Evolutionary conservation across 2,113 vertebrate species (phyloP).

Genomic region (Gnathonemus echidnorhynchus): DNA sequence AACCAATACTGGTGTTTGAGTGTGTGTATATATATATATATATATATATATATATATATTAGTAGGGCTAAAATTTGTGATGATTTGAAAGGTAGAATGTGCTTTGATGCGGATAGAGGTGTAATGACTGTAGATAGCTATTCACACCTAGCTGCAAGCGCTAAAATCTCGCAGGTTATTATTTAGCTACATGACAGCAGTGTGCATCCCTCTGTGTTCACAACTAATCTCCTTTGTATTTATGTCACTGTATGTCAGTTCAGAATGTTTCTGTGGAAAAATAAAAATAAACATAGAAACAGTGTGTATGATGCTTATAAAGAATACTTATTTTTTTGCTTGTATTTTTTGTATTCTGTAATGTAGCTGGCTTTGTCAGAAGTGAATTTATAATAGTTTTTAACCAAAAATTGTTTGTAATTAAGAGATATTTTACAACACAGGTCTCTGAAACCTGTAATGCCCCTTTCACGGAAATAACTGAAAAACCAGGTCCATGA

Average conservation of each 20-base stretch:
- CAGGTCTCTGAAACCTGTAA: background rate
- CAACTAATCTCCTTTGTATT: conserved; percentile 1
- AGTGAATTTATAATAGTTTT: background rate
- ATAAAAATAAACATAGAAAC: background rate
- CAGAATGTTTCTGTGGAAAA: background rate
- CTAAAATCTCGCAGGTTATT: background rate
- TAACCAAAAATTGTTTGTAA: background rate
- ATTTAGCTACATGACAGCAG: background rate
- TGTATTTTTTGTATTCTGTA: background rate
- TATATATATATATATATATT: background rate
- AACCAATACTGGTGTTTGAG: background rate
- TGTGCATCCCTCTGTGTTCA: background rate
- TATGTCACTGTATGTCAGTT: background rate
- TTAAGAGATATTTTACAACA: background rate
- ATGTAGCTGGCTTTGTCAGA: background rate
- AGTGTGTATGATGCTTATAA: background rate
- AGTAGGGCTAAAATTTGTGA: background rate
- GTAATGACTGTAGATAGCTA: background rate
- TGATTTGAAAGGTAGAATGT: background rate
- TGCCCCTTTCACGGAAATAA: background rate
- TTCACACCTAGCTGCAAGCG: background rate
- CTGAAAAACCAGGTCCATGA: background rate
- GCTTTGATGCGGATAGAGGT: background rate
- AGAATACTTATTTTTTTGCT: background rate
- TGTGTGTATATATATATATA: background rate